These are phyloP conservation scores for Proteles cristata DNA, from an alignment of 2,113 vertebrate species.

Conservation along the genomic window DNA sequence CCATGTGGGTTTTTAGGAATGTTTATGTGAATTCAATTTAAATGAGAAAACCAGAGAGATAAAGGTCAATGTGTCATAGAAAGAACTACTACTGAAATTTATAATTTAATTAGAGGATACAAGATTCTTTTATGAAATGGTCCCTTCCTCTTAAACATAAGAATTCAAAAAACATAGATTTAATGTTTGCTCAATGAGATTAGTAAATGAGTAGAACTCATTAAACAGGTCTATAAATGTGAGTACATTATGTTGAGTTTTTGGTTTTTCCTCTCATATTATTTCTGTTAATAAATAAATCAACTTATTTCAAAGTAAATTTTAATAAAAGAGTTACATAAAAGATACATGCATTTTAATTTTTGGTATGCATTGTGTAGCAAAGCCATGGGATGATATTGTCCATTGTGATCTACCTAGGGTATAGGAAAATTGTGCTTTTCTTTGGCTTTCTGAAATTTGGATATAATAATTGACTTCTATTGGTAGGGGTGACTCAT, in stretches of 20 bases:
- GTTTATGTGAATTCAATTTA: conserved; percentile 59
- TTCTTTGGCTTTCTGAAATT: background rate
- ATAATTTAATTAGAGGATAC: conserved; percentile 64
- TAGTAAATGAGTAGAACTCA: background rate
- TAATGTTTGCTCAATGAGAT: background rate
- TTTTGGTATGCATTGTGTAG: background rate
- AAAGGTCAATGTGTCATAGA: conserved; percentile 68
- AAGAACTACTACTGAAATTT: conserved; percentile 43
- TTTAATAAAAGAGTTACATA: background rate
- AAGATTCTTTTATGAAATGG: conserved; percentile 27
- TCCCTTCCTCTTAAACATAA: conserved; percentile 46
- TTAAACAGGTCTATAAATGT: background rate
- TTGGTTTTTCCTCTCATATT: background rate
- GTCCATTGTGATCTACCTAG: background rate
- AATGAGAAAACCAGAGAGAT: conserved; percentile 64
- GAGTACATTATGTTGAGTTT: background rate
- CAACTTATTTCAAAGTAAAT: background rate
- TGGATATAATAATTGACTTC: background rate
- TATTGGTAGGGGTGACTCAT: background rate
- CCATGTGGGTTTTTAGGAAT: conserved; percentile 37
- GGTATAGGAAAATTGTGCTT: background rate
- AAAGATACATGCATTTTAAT: background rate
- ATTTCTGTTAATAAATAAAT: background rate
- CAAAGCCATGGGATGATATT: background rate
- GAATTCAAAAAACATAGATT: background rate